phyloP scores from a whole-genome alignment of 2,113 vertebrate genomes.

The Andinoacara biseriatus region DNA sequence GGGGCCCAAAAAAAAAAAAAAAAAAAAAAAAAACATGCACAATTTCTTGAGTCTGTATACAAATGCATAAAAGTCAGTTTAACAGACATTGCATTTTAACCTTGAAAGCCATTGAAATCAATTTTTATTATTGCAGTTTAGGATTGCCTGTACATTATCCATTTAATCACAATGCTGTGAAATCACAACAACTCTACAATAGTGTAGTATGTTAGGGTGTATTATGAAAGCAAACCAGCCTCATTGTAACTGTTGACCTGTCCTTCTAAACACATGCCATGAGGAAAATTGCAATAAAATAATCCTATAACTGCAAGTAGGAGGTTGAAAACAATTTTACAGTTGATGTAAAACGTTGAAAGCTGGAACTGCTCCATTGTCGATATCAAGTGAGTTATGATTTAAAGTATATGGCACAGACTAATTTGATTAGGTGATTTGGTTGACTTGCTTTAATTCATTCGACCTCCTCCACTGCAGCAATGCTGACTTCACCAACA shows the following conservation, averaged over 20 bases:
- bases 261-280: neutral
- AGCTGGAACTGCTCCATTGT: conserved; percentile 1
- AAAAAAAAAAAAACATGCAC: neutral
- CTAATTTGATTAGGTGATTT: neutral
- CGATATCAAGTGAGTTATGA: neutral
- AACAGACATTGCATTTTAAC: neutral
- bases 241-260: neutral
- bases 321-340: neutral
- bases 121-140: neutral
- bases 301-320: neutral
- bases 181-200: neutral
- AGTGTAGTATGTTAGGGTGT: neutral
- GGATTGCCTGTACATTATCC: neutral
- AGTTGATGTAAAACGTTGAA: neutral
- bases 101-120: neutral
- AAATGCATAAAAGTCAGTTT: neutral
- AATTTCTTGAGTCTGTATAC: neutral
- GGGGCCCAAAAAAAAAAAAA: neutral
- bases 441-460: neutral
- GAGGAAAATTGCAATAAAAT: neutral
- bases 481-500: neutral
- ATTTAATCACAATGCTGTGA: neutral
- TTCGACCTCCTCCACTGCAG: neutral
- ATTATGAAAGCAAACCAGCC: neutral
- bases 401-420: neutral